These are phyloP conservation scores for Lota lota DNA, from an alignment of 2,113 vertebrate genomes.

Conservation along the genomic window DNA sequence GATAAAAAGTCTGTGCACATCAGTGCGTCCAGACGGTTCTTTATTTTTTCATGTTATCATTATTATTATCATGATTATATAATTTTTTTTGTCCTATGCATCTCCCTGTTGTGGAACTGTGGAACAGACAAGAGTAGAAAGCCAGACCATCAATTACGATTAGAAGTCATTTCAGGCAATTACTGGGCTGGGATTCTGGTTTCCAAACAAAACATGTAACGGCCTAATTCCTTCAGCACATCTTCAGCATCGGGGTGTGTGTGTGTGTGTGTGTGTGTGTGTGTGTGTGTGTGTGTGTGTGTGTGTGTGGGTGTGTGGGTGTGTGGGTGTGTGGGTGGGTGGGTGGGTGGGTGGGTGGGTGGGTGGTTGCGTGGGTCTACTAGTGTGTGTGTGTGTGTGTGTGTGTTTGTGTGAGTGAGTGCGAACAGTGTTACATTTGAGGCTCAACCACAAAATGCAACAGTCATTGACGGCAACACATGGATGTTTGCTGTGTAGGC, in stretches of 20 bases:
- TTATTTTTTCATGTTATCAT: not conserved
- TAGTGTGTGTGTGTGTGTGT: not conserved
- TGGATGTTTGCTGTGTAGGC: no score
- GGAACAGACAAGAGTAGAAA: slow-evolving; percentile 67
- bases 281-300: slow-evolving; percentile 17
- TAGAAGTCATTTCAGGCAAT: slow-evolving; percentile 71
- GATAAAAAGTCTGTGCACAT: slow-evolving; percentile 62
- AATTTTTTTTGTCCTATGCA: slow-evolving; percentile 28
- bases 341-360: slow-evolving; percentile 11
- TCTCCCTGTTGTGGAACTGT: slow-evolving; percentile 58
- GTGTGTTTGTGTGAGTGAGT: not conserved
- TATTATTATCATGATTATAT: no score
- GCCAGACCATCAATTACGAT: slow-evolving; percentile 72
- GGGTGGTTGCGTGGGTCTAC: slow-evolving; percentile 25
- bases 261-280: not conserved
- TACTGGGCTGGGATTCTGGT: slow-evolving; percentile 54
- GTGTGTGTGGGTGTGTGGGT: slow-evolving; percentile 47
- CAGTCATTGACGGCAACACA: no score
- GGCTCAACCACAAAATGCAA: no score
- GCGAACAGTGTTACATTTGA: no score
- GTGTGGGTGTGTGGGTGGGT: slow-evolving; percentile 29
- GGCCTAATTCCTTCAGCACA: slow-evolving; percentile 43
- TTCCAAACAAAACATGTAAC: slow-evolving; percentile 70
- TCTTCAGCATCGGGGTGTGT: slow-evolving; percentile 27
- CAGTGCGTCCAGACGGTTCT: slow-evolving; percentile 52